Conservation (phyloP, 2,888 invertebrate genomes). For the Hemicrepidius hirtus region DNA sequence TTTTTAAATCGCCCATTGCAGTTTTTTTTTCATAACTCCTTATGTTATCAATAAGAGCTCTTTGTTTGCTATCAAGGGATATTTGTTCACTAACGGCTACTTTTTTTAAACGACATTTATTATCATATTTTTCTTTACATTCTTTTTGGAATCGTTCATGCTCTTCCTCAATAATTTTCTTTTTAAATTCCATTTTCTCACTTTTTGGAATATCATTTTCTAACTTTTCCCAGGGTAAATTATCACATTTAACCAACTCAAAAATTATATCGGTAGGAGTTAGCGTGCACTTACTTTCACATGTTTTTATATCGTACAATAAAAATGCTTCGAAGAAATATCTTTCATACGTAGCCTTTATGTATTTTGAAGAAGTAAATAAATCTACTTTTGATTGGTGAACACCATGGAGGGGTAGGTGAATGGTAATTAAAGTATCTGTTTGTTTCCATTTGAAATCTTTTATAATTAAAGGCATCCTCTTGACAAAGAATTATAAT, state of each 20-base stretch:
- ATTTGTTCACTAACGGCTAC: constrained; percentile 78
- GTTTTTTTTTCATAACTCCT: constrained; percentile 77
- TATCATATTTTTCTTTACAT: constrained; percentile 73
- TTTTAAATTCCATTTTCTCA: constrained; percentile 76
- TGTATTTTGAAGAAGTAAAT: constrained; percentile 80
- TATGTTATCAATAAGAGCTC: constrained; percentile 78
- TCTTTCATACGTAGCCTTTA: constrained; percentile 83
- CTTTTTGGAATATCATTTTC: constrained; percentile 75
- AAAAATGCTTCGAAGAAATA: constrained; percentile 86
- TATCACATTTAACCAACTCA: constrained; percentile 78
- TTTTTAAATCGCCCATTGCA: constrained; percentile 80
- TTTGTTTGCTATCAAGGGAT: constrained; percentile 75
- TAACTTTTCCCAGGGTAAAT: constrained; percentile 75
- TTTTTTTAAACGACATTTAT: constrained; percentile 75
- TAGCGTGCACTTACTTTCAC: constrained; percentile 79
- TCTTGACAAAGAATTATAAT: constrained; percentile 63
- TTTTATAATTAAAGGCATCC: constrained; percentile 84
- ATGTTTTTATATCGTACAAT: constrained; percentile 76
- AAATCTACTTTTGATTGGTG: constrained; percentile 80
- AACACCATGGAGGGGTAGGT: constrained; percentile 79
- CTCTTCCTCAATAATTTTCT: constrained; percentile 75
- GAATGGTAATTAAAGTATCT: constrained; percentile 76
- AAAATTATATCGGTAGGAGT: constrained; percentile 78
- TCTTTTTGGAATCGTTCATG: constrained; percentile 75
- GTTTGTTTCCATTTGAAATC: constrained; percentile 87